These are phyloP conservation scores for Octonoba sinensis DNA, from an alignment of 2,888 invertebrate genomes.

Conservation along the genomic window DNA sequence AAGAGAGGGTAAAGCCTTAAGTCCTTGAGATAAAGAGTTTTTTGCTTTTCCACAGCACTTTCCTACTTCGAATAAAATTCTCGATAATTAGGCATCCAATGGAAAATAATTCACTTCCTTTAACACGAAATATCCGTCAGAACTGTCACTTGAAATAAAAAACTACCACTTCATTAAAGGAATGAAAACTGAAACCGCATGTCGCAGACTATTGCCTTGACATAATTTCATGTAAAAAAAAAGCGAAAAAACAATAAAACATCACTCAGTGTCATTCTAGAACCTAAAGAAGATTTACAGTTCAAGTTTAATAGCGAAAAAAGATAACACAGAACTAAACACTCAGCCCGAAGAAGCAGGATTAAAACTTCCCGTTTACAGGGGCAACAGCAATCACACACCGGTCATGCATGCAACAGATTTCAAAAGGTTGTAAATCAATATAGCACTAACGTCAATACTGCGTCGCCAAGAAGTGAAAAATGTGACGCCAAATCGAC, in stretches of 20 bases:
- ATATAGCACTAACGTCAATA: conserved; percentile 5
- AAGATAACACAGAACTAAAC: conserved; percentile 11
- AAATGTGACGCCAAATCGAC: conserved; percentile 36
- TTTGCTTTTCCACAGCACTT: too few relatives aligned
- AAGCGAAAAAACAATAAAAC: neutral
- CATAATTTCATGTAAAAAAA: neutral
- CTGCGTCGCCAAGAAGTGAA: conserved; percentile 6
- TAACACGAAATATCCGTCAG: too few relatives aligned
- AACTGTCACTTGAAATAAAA: too few relatives aligned
- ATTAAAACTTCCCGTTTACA: neutral
- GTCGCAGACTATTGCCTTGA: neutral
- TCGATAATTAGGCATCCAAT: too few relatives aligned
- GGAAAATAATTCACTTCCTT: too few relatives aligned
- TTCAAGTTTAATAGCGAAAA: neutral
- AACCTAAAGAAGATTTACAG: conserved; percentile 1
- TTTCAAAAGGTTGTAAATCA: conserved; percentile 26
- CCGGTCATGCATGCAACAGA: conserved; percentile 10
- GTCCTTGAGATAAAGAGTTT: too few relatives aligned
- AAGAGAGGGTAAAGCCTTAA: too few relatives aligned
- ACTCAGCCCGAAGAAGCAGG: neutral
- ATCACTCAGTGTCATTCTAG: neutral
- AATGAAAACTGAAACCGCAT: too few relatives aligned
- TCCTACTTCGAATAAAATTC: too few relatives aligned
- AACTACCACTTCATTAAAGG: too few relatives aligned
- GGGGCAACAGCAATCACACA: neutral